phyloP scores from a whole-genome alignment of 2,797 vertebrate genomes.

The Acipenser transmontanus region DNA sequence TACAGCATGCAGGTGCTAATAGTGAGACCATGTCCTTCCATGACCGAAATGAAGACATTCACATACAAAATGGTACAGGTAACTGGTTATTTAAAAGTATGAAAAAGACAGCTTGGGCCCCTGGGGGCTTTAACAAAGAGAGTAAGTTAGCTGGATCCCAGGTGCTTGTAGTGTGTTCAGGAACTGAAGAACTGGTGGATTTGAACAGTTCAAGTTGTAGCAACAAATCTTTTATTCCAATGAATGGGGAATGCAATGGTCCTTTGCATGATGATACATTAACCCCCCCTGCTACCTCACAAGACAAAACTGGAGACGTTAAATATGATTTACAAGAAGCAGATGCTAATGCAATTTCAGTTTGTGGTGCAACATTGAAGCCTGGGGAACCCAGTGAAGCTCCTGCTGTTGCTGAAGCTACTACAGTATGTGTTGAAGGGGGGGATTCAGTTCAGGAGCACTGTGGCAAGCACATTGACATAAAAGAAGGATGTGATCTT shows the following conservation, averaged over 20 bases:
- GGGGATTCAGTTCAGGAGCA: conserved; percentile 13
- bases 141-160: conserved; percentile 30
- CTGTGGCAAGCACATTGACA: conserved; percentile 13
- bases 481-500: conserved; percentile 22
- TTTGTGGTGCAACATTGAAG: conserved; percentile 21
- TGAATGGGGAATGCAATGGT: conserved; percentile 47
- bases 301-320: conserved; percentile 47
- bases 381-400: conserved; percentile 20
- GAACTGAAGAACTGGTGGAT: conserved; percentile 32
- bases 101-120: conserved; percentile 26
- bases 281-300: conserved; percentile 49
- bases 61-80: conserved; percentile 43
- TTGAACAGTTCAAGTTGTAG: conserved; percentile 20
- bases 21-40: conserved; percentile 25
- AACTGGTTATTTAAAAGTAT: conserved; percentile 24
- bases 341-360: conserved; percentile 1
- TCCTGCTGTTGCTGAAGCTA: conserved; percentile 16
- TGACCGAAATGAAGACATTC: conserved; percentile 12
- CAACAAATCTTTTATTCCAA: conserved; percentile 29
- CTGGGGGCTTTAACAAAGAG: neutral
- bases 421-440: conserved; percentile 11
- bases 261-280: conserved; percentile 53
- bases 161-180: conserved; percentile 42
- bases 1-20: conserved; percentile 15
- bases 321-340: conserved; percentile 30